These are phyloP conservation scores for Sphaerodactylus townsendi DNA, from an alignment of 2,113 vertebrate species.

Conservation along the genomic window DNA sequence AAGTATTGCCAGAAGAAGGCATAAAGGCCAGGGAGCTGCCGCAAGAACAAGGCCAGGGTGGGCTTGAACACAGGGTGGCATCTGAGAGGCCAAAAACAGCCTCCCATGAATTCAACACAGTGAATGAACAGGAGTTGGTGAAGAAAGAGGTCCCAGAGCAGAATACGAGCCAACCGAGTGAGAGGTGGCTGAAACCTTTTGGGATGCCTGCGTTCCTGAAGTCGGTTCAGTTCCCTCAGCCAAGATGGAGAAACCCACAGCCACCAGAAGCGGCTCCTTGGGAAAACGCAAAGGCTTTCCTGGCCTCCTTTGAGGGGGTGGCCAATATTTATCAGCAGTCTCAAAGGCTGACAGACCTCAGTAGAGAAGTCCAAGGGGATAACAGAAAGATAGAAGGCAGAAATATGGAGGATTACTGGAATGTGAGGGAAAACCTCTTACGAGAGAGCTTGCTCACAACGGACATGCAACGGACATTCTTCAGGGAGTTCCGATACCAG, in stretches of 20 bases:
- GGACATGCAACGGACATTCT: neutral
- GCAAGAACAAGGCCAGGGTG: neutral
- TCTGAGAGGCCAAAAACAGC: neutral
- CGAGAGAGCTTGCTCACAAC: neutral
- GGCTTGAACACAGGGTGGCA: neutral
- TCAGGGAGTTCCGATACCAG: constrained; percentile 10
- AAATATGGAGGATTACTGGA: neutral
- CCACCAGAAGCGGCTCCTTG: no score
- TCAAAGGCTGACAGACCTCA: neutral
- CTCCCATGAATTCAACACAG: neutral
- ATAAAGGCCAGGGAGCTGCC: neutral
- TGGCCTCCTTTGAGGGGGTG: neutral
- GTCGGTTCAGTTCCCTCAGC: neutral
- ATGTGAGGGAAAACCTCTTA: neutral
- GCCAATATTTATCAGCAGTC: neutral
- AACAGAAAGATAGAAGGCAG: neutral
- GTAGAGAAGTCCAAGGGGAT: neutral
- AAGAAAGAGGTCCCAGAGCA: neutral
- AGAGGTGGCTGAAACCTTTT: neutral
- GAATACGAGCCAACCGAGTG: no score
- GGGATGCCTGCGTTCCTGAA: neutral
- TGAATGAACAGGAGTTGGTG: neutral
- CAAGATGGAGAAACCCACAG: neutral
- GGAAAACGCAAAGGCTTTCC: neutral
- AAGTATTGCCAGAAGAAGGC: neutral